Base-by-base conservation (phyloP, 2,888 invertebrate species). In the Apodemia zela region DNA sequence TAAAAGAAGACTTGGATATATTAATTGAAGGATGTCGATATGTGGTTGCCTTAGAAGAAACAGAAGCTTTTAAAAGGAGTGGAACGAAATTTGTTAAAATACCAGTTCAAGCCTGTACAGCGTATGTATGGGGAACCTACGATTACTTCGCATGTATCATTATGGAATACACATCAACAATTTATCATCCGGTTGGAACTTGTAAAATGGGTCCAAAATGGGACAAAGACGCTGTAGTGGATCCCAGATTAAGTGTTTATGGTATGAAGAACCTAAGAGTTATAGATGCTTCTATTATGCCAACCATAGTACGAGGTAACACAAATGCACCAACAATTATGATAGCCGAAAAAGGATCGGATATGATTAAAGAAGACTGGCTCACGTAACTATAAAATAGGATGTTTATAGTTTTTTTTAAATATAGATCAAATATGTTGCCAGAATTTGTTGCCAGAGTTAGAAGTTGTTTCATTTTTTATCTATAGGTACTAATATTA, bases 301-400 rank as follows among this genome's bases (percentile, higher is more conserved):
- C 95, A 0, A 79, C 82, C 29, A 93, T 94, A 68, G 87, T 93
- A 0, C 81, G 93, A 74, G 96, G 95, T 6, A 97, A 97, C 80
- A 96, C 96, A 0, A 97, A 97, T 79, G 97, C 96, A 0, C 96
- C 97, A 0, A 93, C 94, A 0, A 95, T 97, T 15, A 97, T 97
- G 97, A 96, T 97, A 63, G 97, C 94, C 0, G 97, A 97, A 77
- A 96, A 96, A 72, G 96, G 93, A 0, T 93, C 95, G 1, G 96
- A 97, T 81, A 93, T 96, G 89, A 95, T 96, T 61, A 96, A 96
- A 76, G 93, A 95, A 74, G 87, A 89, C 66, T 87, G 87, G 86
- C 67, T 78, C 38, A 57, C 29, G 8, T 59, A 15, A 25, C 59
- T 25, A 59, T 10, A 60, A 49, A 13, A n/a, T 17, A 15, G 11